phyloP scores from a whole-genome alignment of 2,888 invertebrate genomes.

The Acrobeloides nanus region DNA sequence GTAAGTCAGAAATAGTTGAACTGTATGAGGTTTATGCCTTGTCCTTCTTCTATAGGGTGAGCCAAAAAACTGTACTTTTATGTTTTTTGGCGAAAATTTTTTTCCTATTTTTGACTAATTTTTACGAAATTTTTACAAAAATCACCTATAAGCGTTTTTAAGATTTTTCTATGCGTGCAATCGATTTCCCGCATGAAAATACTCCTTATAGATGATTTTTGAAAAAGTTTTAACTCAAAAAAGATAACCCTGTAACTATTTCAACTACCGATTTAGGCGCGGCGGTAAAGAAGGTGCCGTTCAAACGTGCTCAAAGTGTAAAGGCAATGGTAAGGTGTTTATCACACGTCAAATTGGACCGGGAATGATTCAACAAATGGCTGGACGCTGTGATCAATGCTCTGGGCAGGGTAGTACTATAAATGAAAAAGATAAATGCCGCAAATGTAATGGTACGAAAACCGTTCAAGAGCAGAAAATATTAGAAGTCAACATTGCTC shows the following conservation, averaged over 20 bases:
- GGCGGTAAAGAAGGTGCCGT: slow-evolving; percentile 47
- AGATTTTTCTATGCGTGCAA: too few relatives aligned
- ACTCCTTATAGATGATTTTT: too few relatives aligned
- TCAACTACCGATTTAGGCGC: slow-evolving; percentile 30
- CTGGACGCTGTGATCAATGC: slow-evolving; percentile 57
- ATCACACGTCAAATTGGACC: slow-evolving; percentile 64
- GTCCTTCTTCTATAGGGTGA: too few relatives aligned
- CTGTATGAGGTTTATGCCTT: too few relatives aligned
- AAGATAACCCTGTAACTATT: slow-evolving; percentile 1
- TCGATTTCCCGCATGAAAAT: too few relatives aligned
- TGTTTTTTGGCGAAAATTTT: too few relatives aligned
- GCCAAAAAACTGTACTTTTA: too few relatives aligned
- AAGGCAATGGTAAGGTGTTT: slow-evolving; percentile 64
- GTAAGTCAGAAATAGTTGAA: too few relatives aligned
- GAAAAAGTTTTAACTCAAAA: background rate
- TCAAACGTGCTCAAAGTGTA: slow-evolving; percentile 66
- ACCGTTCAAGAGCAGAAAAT: slow-evolving; percentile 74
- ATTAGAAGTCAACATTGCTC: slow-evolving; percentile 74
- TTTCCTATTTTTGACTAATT: too few relatives aligned
- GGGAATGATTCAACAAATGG: slow-evolving; percentile 62
- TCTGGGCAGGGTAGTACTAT: slow-evolving; percentile 60
- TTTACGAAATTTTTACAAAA: background rate
- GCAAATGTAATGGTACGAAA: slow-evolving; percentile 74
- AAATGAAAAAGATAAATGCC: slow-evolving; percentile 73
- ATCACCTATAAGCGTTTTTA: slow-evolving; percentile 1